Evolutionary conservation across 2,797 vertebrate genomes (phyloP).

Genomic region (Arnoldichthys spilopterus): DNA sequence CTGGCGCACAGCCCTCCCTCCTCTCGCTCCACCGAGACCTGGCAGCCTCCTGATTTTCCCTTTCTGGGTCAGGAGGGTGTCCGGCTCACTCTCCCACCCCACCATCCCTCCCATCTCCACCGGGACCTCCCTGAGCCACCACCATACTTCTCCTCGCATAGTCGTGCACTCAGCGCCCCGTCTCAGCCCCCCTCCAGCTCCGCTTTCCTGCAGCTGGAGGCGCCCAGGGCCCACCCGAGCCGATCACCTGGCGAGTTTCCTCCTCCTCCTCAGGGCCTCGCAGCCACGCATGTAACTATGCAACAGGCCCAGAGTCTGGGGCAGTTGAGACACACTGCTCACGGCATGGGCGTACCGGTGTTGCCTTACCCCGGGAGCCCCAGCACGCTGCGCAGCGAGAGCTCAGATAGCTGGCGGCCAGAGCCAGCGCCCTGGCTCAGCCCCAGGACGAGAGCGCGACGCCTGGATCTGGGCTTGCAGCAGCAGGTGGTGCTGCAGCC

Average conservation of each 20-base stretch:
- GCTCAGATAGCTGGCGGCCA: slow-evolving; percentile 88
- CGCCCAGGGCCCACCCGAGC: slow-evolving; percentile 85
- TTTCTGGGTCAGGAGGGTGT: slow-evolving; percentile 92
- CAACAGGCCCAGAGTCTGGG: slow-evolving; percentile 96
- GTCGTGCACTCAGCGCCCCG: slow-evolving; percentile 79
- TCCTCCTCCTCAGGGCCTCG: slow-evolving; percentile 72
- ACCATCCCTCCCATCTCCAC: slow-evolving; percentile 87
- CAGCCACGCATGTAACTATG: slow-evolving; percentile 96
- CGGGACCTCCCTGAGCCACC: slow-evolving; percentile 88
- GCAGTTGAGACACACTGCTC: slow-evolving; percentile 99
- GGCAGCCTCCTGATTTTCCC: slow-evolving; percentile 93
- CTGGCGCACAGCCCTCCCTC: slow-evolving; percentile 92
- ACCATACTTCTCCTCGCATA: slow-evolving; percentile 82
- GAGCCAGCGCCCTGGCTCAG: slow-evolving; percentile 94
- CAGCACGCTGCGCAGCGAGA: slow-evolving; percentile 95
- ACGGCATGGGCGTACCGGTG: slow-evolving; percentile 99
- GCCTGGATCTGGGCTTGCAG: slow-evolving; percentile 89
- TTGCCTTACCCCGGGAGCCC: slow-evolving; percentile 99
- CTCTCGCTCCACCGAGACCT: slow-evolving; percentile 92
- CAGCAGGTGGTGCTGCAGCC: slow-evolving; percentile 98
- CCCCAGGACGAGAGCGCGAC: slow-evolving; percentile 88
- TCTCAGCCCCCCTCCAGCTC: slow-evolving; percentile 91
- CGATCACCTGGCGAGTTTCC: slow-evolving; percentile 84
- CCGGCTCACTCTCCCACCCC: slow-evolving; percentile 90
- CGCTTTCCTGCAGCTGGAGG: slow-evolving; percentile 95